These are phyloP conservation scores for Melieria crassipennis DNA, from an alignment of 2,888 invertebrate genomes.

Conservation along the genomic window DNA sequence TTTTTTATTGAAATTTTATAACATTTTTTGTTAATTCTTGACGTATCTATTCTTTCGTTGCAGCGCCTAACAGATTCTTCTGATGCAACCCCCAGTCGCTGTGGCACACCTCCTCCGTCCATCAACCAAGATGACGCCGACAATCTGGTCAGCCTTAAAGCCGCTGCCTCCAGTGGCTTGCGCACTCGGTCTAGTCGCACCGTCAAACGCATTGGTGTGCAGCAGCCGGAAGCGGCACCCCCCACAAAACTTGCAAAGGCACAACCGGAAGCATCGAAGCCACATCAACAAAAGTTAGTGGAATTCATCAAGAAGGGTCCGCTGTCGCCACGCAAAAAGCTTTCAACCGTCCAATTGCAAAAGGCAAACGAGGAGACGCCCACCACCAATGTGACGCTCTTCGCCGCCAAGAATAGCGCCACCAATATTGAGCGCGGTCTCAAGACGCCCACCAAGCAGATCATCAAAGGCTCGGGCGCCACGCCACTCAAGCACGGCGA, in stretches of 20 bases:
- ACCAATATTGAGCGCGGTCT: slow-evolving; percentile 57
- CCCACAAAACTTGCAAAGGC: slow-evolving; percentile 54
- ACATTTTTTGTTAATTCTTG: neutral
- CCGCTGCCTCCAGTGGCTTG: slow-evolving; percentile 42
- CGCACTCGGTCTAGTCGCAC: slow-evolving; percentile 58
- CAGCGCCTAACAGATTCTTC: slow-evolving; percentile 41
- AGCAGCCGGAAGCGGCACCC: slow-evolving; percentile 37
- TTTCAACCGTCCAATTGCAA: slow-evolving; percentile 39
- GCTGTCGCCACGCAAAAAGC: slow-evolving; percentile 61
- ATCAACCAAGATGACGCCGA: slow-evolving; percentile 40
- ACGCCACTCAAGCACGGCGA: slow-evolving; percentile 60
- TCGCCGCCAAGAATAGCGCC: slow-evolving; percentile 52
- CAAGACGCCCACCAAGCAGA: slow-evolving; percentile 61
- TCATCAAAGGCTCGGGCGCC: slow-evolving; percentile 63
- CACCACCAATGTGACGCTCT: slow-evolving; percentile 34
- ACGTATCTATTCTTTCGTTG: neutral
- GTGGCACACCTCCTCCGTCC: slow-evolving; percentile 35
- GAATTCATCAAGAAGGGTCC: slow-evolving; percentile 63
- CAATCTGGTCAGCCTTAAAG: slow-evolving; percentile 51
- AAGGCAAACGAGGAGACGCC: slow-evolving; percentile 50
- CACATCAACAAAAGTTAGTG: slow-evolving; percentile 58
- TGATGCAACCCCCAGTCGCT: neutral
- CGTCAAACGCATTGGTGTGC: slow-evolving; percentile 55
- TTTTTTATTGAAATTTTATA: neutral
- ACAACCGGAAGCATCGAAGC: slow-evolving; percentile 49